phyloP scores from a whole-genome alignment of 1,140 invertebrate species.

The Pseudomyrmex cubaensis region DNA sequence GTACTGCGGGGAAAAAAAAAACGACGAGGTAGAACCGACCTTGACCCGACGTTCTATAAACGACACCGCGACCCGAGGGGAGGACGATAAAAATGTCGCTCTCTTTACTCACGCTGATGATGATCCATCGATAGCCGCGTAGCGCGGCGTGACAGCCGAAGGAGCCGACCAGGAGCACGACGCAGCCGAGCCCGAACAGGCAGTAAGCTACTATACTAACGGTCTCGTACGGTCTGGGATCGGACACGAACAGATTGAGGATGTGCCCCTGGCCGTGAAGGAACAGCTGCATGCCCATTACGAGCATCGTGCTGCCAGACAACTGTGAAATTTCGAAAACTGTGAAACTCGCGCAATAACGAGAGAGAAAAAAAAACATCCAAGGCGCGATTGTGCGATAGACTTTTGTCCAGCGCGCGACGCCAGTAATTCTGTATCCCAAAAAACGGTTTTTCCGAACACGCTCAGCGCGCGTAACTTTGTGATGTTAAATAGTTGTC shows the following conservation, averaged over 20 bases:
- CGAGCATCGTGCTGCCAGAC: slow-evolving; percentile 84
- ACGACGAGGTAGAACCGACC: slow-evolving; percentile 18
- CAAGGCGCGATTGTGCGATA: not conserved
- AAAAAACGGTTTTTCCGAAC: too few relatives aligned
- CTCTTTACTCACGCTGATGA: slow-evolving; percentile 83
- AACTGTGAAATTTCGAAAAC: slow-evolving; percentile 75
- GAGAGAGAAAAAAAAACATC: slow-evolving; percentile 7
- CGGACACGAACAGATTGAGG: slow-evolving; percentile 83
- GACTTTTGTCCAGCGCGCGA: not conserved
- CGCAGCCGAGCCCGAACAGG: slow-evolving; percentile 84
- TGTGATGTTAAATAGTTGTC: too few relatives aligned
- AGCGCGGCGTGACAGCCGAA: slow-evolving; percentile 86
- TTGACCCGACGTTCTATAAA: slow-evolving; percentile 25
- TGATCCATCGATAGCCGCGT: slow-evolving; percentile 84
- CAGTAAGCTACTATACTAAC: slow-evolving; percentile 84
- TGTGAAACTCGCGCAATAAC: too few relatives aligned
- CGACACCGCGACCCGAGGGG: not conserved
- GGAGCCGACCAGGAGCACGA: slow-evolving; percentile 85
- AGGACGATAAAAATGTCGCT: slow-evolving; percentile 27
- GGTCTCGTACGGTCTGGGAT: slow-evolving; percentile 80
- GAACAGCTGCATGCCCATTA: slow-evolving; percentile 84
- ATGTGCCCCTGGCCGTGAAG: slow-evolving; percentile 84
- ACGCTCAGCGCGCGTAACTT: too few relatives aligned
- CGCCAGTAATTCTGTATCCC: not conserved
- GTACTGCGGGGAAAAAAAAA: slow-evolving; percentile 81